phyloP scores from a whole-genome alignment of 2,888 invertebrate species.

The Ophion costatus region DNA sequence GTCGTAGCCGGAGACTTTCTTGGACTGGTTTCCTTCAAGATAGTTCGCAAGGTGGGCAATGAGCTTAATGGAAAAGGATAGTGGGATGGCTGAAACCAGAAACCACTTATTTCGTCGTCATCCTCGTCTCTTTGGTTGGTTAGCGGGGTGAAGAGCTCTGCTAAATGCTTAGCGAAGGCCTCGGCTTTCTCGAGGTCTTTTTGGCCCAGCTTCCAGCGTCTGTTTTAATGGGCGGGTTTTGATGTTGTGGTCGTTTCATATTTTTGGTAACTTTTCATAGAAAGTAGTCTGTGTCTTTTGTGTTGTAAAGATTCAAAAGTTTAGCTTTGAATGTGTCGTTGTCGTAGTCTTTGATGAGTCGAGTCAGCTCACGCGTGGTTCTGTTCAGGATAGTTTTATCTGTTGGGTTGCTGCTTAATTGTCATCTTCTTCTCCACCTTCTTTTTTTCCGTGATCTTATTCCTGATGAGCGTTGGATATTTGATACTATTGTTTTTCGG shows the following conservation, averaged over 20 bases:
- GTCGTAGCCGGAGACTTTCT: conserved; percentile 70
- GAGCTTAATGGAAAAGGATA: conserved; percentile 17
- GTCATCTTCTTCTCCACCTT: conserved; percentile 63
- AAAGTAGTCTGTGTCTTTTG: conserved; percentile 6
- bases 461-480: conserved; percentile 52
- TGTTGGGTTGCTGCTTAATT: conserved; percentile 54
- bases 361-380: conserved; percentile 57
- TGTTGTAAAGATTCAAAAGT: conserved; percentile 34
- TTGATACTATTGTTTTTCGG: conserved; percentile 33
- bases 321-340: conserved; percentile 37
- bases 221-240: conserved; percentile 46
- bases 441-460: conserved; percentile 64
- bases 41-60: conserved; percentile 15
- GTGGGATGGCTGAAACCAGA: conserved; percentile 17
- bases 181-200: conserved; percentile 55
- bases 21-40: conserved; percentile 40
- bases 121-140: conserved; percentile 47
- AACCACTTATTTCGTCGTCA: conserved; percentile 7
- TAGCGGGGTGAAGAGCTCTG: conserved; percentile 48
- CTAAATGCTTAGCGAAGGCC: conserved; percentile 50
- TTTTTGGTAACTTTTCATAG: conserved; percentile 57
- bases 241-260: conserved; percentile 49
- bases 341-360: conserved; percentile 39
- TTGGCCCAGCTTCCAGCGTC: conserved; percentile 49
- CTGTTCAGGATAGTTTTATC: conserved; percentile 65